phyloP scores from a whole-genome alignment of 1,140 invertebrate species.

The Heliconius nattereri region DNA sequence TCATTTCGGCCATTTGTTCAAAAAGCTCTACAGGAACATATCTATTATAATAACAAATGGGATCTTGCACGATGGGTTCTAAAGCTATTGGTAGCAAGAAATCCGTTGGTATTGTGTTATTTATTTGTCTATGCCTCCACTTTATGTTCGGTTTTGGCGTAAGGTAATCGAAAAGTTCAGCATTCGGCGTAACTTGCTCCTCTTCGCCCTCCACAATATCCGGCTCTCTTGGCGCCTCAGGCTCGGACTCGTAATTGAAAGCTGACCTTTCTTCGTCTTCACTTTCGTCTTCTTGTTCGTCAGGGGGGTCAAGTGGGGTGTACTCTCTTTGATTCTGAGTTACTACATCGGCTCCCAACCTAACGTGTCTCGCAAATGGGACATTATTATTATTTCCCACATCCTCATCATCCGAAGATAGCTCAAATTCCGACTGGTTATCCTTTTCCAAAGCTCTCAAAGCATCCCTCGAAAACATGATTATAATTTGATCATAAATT shows the following conservation, averaged over 20 bases:
- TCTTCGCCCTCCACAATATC: constrained; percentile 7
- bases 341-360: constrained; percentile 7
- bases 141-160: constrained; percentile 39
- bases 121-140: constrained; percentile 36
- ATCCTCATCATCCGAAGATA: constrained; percentile 3
- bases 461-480: constrained; percentile 2
- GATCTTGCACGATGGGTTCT: constrained; percentile 32
- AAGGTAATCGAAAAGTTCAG: constrained; percentile 14
- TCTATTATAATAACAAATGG: constrained; percentile 38
- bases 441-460: constrained; percentile 8
- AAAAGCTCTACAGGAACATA: constrained; percentile 39
- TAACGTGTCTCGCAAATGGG: constrained; percentile 7
- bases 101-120: constrained; percentile 37
- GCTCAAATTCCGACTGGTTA: constrained; percentile 8
- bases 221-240: constrained; percentile 6
- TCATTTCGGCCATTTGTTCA: constrained; percentile 41
- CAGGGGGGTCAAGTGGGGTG: constrained; percentile 6
- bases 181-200: constrained; percentile 7
- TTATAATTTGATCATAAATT: constrained; percentile 4
- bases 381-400: constrained; percentile 9
- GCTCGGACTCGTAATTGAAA: constrained; percentile 8
- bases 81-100: constrained; percentile 38
- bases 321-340: constrained; percentile 8
- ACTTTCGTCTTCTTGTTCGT: constrained; percentile 8
- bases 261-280: constrained; percentile 7